Conservation (phyloP, 1,140 invertebrate genomes). For the Euwallacea fornicatus region DNA sequence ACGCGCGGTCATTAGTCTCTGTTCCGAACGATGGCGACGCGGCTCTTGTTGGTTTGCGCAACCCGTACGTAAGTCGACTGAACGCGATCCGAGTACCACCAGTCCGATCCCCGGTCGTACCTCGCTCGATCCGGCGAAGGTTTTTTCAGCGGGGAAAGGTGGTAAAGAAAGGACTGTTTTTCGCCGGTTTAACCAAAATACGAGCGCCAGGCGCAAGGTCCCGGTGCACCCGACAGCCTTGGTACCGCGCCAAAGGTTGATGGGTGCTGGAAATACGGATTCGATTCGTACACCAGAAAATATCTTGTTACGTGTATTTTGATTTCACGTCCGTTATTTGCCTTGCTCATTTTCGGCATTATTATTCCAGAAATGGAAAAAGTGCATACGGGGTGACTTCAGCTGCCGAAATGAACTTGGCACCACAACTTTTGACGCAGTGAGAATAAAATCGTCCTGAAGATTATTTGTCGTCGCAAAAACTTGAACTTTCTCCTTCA, state of each 20-base stretch:
- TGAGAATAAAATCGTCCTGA: no score
- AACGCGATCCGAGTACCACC: constrained; percentile 22
- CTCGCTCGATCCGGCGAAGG: constrained; percentile 17
- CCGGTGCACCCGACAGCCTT: constrained; percentile 22
- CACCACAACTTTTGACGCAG: no score
- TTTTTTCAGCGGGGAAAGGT: constrained; percentile 34
- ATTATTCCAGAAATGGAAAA: no score
- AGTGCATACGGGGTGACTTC: no score
- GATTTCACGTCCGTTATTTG: no score
- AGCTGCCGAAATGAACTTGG: no score
- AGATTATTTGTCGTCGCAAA: no score
- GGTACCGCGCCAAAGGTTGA: constrained; percentile 7
- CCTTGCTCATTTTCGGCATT: no score
- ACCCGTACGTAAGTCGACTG: constrained; percentile 35
- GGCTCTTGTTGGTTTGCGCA: constrained; percentile 30
- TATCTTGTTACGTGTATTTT: background rate
- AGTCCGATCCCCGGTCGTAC: constrained; percentile 24
- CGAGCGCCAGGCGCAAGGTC: constrained; percentile 9
- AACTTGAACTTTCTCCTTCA: no score
- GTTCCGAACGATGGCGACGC: background rate
- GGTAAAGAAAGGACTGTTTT: constrained; percentile 30
- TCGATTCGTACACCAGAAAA: background rate
- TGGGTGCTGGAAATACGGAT: constrained; percentile 4
- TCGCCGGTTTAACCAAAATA: constrained; percentile 20
- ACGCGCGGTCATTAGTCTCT: constrained; percentile 35